Evolutionary conservation across 2,113 vertebrate species (phyloP).

Genomic region (Gallinago undulata): DNA sequence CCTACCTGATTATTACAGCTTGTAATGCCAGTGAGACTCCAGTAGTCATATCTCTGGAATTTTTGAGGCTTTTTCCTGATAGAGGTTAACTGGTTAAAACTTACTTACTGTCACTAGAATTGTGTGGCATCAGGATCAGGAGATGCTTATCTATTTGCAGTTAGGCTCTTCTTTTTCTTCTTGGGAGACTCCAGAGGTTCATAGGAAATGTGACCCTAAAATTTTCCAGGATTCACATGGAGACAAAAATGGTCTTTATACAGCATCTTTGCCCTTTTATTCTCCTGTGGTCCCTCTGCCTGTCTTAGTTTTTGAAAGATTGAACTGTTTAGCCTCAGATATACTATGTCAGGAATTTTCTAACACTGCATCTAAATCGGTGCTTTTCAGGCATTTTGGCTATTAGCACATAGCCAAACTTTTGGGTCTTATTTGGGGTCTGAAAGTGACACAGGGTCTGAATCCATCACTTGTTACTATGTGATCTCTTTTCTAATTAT

Average conservation of each 20-base stretch:
- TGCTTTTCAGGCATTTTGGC: not conserved
- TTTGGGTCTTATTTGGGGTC: not conserved
- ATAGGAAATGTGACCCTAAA: not conserved
- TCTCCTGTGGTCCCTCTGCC: not conserved
- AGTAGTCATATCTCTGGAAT: not conserved
- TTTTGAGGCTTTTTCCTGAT: not conserved
- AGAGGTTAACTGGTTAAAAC: not conserved
- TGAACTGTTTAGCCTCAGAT: not conserved
- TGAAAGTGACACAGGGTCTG: not conserved
- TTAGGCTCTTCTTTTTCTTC: not conserved
- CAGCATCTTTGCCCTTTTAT: not conserved
- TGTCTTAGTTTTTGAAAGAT: not conserved
- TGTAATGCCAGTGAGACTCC: not conserved
- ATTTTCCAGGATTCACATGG: not conserved
- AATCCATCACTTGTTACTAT: not conserved
- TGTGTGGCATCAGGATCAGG: not conserved
- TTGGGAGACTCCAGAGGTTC: not conserved
- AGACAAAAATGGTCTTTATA: not conserved
- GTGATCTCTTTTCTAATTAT: not conserved
- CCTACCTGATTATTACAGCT: not conserved
- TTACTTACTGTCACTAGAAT: not conserved
- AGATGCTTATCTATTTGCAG: not conserved
- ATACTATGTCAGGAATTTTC: not conserved
- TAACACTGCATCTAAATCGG: not conserved
- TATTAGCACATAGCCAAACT: fast-evolving